Evolutionary conservation across 2,113 vertebrate genomes (phyloP).

Genomic region (Eleginops maclovinus): DNA sequence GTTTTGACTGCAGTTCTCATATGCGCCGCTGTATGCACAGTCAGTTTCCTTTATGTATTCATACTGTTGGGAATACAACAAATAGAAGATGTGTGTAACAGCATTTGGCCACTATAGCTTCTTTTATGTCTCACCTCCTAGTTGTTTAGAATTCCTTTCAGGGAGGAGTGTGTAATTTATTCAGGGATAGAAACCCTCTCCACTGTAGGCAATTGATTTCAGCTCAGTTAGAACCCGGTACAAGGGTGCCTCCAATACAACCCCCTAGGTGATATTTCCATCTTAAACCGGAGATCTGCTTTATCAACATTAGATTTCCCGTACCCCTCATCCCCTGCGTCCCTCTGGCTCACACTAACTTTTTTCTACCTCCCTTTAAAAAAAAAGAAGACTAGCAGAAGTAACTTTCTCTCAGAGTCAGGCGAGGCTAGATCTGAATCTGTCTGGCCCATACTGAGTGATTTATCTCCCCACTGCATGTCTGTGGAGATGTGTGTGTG

Average conservation of each 20-base stretch:
- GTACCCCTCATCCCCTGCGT: conserved; percentile 22
- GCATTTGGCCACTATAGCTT: not conserved
- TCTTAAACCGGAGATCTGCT: conserved; percentile 40
- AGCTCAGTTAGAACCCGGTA: conserved; percentile 35
- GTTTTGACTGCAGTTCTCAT: not conserved
- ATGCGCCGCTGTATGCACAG: not conserved
- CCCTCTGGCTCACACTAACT: conserved; percentile 28
- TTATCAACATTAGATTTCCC: conserved; percentile 48
- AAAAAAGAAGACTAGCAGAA: conserved; percentile 13
- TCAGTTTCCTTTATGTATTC: not conserved
- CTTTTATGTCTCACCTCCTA: not conserved
- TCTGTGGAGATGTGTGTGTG: conserved; percentile 6
- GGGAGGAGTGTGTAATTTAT: conserved; percentile 22
- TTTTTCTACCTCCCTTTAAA: not conserved
- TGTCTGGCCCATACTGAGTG: conserved; percentile 32
- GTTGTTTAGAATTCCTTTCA: conserved; percentile 35
- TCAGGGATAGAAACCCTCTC: conserved; percentile 24
- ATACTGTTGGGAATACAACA: conserved; percentile 11
- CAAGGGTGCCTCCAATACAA: conserved; percentile 2
- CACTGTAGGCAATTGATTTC: conserved; percentile 43
- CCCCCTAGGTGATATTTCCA: conserved; percentile 46
- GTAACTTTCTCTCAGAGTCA: conserved; percentile 46
- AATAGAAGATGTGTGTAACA: not conserved
- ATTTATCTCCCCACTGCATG: conserved; percentile 47
- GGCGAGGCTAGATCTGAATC: conserved; percentile 42